phyloP scores from a whole-genome alignment of 2,888 invertebrate species.

The Eupithecia pulchellata region DNA sequence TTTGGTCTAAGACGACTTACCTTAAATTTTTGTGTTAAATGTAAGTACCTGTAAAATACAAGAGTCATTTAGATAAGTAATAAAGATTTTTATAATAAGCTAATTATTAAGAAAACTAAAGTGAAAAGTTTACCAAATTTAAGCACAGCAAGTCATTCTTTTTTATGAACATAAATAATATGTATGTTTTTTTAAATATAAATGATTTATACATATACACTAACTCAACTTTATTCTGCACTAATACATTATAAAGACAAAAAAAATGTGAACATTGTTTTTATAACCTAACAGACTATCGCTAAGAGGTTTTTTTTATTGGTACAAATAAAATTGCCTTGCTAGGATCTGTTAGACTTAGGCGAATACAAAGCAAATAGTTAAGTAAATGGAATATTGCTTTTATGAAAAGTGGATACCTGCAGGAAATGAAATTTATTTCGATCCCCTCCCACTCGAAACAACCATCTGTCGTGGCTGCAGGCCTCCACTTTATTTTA shows the following conservation, averaged over 20 bases:
- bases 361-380: not conserved
- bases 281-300: too few species aligned
- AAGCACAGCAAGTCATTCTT: too few species aligned
- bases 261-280: too few species aligned
- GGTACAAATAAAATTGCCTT: not conserved
- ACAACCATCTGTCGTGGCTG: slow-evolving; percentile 50
- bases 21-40: not conserved
- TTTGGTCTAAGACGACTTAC: not conserved
- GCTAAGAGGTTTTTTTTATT: too few species aligned
- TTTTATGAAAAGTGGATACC: slow-evolving; percentile 22
- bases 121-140: too few species aligned
- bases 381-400: not conserved
- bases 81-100: not conserved
- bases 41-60: slow-evolving; percentile 1
- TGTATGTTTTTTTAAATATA: too few species aligned
- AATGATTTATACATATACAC: too few species aligned
- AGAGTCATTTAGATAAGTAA: not conserved
- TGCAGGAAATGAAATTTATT: slow-evolving; percentile 64
- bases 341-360: not conserved
- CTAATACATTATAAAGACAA: too few species aligned
- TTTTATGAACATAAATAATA: too few species aligned
- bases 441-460: slow-evolving; percentile 51
- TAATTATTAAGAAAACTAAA: not conserved
- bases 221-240: too few species aligned
- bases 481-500: slow-evolving; percentile 54